phyloP scores from a whole-genome alignment of 1,140 invertebrate genomes.

The Drosophila auraria region DNA sequence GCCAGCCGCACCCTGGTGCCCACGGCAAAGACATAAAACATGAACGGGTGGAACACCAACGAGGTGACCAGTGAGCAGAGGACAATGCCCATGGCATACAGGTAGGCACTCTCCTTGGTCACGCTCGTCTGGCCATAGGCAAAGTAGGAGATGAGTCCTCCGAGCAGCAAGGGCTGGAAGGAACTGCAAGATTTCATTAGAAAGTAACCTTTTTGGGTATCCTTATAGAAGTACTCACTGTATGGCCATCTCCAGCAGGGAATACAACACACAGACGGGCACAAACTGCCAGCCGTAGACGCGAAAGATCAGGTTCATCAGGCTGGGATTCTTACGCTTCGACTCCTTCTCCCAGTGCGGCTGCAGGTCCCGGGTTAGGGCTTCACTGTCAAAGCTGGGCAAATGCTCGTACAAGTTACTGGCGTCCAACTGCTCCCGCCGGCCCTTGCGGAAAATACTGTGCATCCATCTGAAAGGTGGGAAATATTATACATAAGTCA shows the following conservation, averaged over 20 bases:
- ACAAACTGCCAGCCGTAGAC: conserved; percentile 86
- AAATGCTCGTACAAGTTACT: conserved; percentile 85
- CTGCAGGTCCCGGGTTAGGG: conserved; percentile 85
- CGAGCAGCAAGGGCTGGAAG: conserved; percentile 88
- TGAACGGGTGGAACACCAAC: conserved; percentile 89
- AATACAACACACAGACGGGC: conserved; percentile 68
- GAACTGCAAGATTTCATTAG: conserved; percentile 76
- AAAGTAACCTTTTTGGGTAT: background rate
- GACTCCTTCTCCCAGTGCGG: conserved; percentile 86
- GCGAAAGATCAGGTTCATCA: conserved; percentile 87
- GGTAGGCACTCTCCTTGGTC: conserved; percentile 86
- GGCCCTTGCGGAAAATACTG: conserved; percentile 82
- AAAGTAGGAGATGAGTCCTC: conserved; percentile 89
- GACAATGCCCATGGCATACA: conserved; percentile 87
- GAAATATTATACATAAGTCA: conserved; percentile 20
- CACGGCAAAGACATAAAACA: conserved; percentile 88
- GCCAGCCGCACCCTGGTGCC: conserved; percentile 88
- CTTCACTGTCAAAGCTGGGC: conserved; percentile 84
- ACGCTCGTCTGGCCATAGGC: conserved; percentile 70
- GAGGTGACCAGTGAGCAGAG: conserved; percentile 86
- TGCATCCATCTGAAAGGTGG: conserved; percentile 75
- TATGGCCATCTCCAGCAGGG: conserved; percentile 63
- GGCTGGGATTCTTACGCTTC: conserved; percentile 84
- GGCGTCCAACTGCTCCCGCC: conserved; percentile 81
- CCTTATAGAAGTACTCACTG: conserved; percentile 45